Evolutionary conservation across 2,797 vertebrate genomes (phyloP).

Genomic region (Tauraco hartlaubi): DNA sequence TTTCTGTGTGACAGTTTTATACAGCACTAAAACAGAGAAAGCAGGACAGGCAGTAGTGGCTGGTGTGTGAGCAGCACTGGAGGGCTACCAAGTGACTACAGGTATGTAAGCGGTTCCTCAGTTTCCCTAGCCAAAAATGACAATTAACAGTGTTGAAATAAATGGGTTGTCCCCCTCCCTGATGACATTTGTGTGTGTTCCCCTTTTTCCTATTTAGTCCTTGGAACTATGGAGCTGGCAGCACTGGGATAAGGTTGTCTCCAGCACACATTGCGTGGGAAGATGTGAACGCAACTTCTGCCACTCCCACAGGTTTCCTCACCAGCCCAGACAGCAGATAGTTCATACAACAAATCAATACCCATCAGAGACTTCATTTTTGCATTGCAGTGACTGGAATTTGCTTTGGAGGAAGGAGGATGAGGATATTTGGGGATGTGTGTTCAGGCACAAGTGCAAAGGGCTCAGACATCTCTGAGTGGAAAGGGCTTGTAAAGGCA

Average conservation of each 20-base stretch:
- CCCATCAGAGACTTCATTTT: not conserved
- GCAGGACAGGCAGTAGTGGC: not conserved
- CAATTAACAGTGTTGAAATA: not conserved
- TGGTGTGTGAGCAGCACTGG: not conserved
- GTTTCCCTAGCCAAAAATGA: not conserved
- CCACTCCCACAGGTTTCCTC: not conserved
- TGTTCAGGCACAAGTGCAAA: not conserved
- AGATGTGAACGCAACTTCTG: not conserved
- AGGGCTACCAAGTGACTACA: not conserved
- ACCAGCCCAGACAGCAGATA: not conserved
- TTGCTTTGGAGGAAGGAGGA: not conserved
- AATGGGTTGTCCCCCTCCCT: not conserved
- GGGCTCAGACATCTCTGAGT: not conserved
- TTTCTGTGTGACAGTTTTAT: not conserved
- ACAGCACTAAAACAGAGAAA: not conserved
- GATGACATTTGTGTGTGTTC: not conserved
- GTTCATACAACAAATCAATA: not conserved
- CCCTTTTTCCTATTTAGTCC: not conserved
- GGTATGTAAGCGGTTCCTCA: not conserved
- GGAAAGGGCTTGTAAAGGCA: not conserved
- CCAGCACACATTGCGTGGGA: not conserved
- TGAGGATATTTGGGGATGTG: not conserved
- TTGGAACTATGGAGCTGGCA: not conserved
- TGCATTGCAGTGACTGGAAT: not conserved
- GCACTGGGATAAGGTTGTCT: not conserved